These are phyloP conservation scores for Zalophus californianus DNA, from an alignment of 2,797 vertebrate genomes.

Conservation along the genomic window DNA sequence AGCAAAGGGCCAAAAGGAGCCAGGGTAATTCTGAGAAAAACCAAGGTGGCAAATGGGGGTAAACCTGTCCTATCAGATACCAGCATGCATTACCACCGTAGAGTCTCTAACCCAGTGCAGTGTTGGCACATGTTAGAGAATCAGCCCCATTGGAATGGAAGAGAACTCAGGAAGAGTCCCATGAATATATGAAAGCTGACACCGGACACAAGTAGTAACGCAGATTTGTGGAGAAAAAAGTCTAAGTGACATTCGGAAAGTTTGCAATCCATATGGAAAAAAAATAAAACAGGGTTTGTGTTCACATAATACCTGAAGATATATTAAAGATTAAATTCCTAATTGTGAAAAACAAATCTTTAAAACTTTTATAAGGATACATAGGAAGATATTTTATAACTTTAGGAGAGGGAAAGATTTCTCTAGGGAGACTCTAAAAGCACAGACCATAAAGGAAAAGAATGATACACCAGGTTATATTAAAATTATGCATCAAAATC, in stretches of 20 bases:
- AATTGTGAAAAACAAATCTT: constrained; percentile 21
- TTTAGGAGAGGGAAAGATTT: neutral
- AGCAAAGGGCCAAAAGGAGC: neutral
- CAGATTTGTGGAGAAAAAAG: neutral
- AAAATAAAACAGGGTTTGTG: neutral
- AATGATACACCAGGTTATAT: neutral
- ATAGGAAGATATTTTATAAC: constrained; percentile 29
- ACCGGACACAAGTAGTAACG: neutral
- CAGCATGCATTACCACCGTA: neutral
- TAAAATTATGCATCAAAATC: neutral
- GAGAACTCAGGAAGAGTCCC: neutral
- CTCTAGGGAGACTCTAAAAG: neutral
- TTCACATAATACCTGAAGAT: neutral
- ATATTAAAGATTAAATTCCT: constrained; percentile 13
- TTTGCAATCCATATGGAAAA: neutral
- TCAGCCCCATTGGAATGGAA: neutral
- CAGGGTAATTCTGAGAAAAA: constrained; percentile 1
- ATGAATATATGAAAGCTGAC: neutral
- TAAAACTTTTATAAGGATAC: neutral
- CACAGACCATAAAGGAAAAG: neutral
- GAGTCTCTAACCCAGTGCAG: neutral
- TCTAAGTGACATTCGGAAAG: neutral
- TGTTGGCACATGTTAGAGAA: neutral
- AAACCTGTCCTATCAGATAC: neutral
- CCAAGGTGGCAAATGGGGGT: neutral